Percentiles rank a stretch among this genome's conserved stretches.
phyloP scores from a whole-genome alignment of 2,888 invertebrate species.

The Ophion costatus region DNA sequence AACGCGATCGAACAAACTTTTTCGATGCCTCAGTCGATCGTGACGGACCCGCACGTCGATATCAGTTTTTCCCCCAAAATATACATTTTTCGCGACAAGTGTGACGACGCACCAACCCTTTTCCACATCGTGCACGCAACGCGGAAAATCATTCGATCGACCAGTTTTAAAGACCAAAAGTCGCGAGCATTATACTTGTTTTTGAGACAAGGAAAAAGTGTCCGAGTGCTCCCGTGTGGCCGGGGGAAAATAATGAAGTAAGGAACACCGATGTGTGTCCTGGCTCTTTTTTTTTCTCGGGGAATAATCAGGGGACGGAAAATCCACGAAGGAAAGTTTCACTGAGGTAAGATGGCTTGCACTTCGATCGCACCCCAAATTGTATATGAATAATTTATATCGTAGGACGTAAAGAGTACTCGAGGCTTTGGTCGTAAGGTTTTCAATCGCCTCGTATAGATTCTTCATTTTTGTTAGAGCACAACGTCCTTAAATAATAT shows the following conservation, averaged over 20 bases:
- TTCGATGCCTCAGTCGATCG: conserved; percentile 55
- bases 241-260: conserved; percentile 45
- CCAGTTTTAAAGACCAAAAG: background rate
- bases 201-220: background rate
- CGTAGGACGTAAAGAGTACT: background rate
- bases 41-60: conserved; percentile 35
- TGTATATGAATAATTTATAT: background rate
- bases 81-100: conserved; percentile 10
- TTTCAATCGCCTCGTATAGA: too few relatives aligned
- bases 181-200: background rate
- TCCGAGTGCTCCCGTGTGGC: background rate
- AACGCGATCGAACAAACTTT: conserved; percentile 29
- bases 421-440: background rate
- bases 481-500: too few relatives aligned
- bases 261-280: conserved; percentile 4
- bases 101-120: background rate
- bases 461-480: too few relatives aligned
- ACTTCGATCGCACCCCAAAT: too few relatives aligned
- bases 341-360: conserved; percentile 28
- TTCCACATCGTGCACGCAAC: background rate
- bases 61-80: conserved; percentile 7
- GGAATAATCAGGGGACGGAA: background rate
- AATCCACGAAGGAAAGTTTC: conserved; percentile 13
- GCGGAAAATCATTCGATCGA: background rate
- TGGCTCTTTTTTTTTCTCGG: background rate